phyloP scores from a whole-genome alignment of 2,113 vertebrate genomes.

The Aldabrachelys gigantea region DNA sequence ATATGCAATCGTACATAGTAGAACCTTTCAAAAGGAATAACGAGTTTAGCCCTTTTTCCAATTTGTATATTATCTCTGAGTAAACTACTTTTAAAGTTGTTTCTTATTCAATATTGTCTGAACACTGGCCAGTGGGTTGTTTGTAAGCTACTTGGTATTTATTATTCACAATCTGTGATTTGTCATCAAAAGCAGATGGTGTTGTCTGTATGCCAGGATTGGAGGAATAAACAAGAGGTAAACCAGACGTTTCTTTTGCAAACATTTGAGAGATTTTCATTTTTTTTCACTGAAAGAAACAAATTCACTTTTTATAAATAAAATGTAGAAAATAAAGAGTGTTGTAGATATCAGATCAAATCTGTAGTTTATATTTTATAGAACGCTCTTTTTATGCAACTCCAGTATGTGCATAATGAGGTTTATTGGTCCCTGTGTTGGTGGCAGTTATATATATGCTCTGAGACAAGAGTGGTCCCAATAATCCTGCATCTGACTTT shows the following conservation, averaged over 20 bases:
- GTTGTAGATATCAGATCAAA: not conserved
- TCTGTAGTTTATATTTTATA: not conserved
- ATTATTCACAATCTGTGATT: not conserved
- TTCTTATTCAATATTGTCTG: not conserved
- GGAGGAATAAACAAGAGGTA: not conserved
- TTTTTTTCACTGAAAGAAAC: not conserved
- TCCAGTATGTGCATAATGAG: not conserved
- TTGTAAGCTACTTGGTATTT: slow-evolving; percentile 58
- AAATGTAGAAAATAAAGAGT: not conserved
- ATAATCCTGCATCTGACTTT: not conserved
- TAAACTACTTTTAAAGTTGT: not conserved
- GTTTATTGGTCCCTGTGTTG: not conserved
- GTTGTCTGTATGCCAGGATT: not conserved
- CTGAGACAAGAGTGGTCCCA: not conserved
- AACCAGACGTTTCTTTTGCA: not conserved
- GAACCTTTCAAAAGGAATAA: slow-evolving; percentile 31
- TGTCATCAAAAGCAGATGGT: slow-evolving; percentile 25
- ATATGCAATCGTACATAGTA: not conserved
- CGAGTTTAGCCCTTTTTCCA: not conserved
- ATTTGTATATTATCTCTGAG: slow-evolving; percentile 23
- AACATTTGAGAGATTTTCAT: not conserved
- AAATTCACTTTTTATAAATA: not conserved
- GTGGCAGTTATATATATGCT: not conserved
- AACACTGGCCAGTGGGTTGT: not conserved
- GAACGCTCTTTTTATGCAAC: not conserved